These are phyloP conservation scores for Amblyraja radiata DNA, from an alignment of 2,797 vertebrate species.

Conservation along the genomic window DNA sequence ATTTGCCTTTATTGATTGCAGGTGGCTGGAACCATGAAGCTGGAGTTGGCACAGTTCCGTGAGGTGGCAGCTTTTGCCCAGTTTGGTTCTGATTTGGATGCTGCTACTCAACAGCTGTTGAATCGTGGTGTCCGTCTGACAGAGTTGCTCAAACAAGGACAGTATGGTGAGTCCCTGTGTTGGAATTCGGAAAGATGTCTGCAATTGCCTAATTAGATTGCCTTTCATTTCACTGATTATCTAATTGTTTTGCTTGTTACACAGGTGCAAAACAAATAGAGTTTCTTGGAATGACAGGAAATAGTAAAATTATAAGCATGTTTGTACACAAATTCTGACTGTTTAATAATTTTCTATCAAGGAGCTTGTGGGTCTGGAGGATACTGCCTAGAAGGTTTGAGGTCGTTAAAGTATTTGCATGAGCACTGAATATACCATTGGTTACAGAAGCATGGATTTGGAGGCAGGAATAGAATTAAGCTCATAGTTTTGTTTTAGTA, in stretches of 20 bases:
- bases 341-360: background rate
- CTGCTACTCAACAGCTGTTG: slow-evolving; percentile 91
- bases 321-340: background rate
- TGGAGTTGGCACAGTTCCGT: slow-evolving; percentile 93
- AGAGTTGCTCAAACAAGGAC: slow-evolving; percentile 92
- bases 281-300: background rate
- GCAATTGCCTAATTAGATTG: background rate
- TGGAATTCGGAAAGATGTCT: background rate
- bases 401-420: no score
- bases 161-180: slow-evolving; percentile 67
- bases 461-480: no score
- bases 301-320: background rate
- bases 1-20: slow-evolving; percentile 42
- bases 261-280: background rate
- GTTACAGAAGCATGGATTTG: no score
- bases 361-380: no score
- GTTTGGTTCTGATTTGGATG: slow-evolving; percentile 93
- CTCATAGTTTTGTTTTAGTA: no score
- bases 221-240: background rate
- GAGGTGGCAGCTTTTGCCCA: slow-evolving; percentile 95
- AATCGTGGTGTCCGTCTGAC: slow-evolving; percentile 95
- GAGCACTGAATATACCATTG: no score
- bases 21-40: slow-evolving; percentile 98
- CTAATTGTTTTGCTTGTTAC: background rate
- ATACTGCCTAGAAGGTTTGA: no score